Evolutionary conservation across 2,888 invertebrate species (phyloP).

Genomic region (Drosophila buzzatii): DNA sequence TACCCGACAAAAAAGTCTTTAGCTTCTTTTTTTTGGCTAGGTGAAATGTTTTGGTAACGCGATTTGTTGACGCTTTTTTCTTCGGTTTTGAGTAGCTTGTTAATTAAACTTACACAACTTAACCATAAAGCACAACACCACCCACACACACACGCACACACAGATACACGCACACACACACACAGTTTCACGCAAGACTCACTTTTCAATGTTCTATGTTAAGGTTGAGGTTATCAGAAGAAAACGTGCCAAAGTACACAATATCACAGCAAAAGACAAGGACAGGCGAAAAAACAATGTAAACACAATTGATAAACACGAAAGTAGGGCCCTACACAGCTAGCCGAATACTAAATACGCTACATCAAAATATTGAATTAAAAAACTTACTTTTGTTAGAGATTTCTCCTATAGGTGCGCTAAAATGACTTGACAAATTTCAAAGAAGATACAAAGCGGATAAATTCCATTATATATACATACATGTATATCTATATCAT

Average conservation of each 20-base stretch:
- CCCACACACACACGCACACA: background rate
- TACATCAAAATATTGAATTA: background rate
- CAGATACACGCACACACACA: too few species aligned
- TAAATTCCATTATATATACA: background rate
- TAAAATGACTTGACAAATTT: too few species aligned
- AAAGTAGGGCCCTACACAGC: background rate
- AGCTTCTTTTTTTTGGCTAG: conserved; percentile 17
- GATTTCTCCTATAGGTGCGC: too few species aligned
- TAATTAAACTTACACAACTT: conserved; percentile 27
- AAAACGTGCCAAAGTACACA: conserved; percentile 64
- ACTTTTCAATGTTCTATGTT: conserved; percentile 61
- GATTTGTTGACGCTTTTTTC: conserved; percentile 25
- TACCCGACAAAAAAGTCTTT: background rate
- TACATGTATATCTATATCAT: background rate
- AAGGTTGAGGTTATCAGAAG: conserved; percentile 73
- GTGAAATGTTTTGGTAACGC: conserved; percentile 42
- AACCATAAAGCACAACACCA: conserved; percentile 1
- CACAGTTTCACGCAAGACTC: background rate
- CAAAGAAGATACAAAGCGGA: background rate
- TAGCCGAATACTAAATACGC: conserved; percentile 1
- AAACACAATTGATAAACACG: conserved; percentile 54
- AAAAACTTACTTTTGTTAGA: background rate
- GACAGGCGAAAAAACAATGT: conserved; percentile 49
- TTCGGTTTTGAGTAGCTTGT: conserved; percentile 22
- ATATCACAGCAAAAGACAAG: conserved; percentile 53